Percentiles rank a stretch among this genome's conserved stretches.
Conservation (phyloP, 2,113 vertebrate genomes). For the Colius striatus region DNA sequence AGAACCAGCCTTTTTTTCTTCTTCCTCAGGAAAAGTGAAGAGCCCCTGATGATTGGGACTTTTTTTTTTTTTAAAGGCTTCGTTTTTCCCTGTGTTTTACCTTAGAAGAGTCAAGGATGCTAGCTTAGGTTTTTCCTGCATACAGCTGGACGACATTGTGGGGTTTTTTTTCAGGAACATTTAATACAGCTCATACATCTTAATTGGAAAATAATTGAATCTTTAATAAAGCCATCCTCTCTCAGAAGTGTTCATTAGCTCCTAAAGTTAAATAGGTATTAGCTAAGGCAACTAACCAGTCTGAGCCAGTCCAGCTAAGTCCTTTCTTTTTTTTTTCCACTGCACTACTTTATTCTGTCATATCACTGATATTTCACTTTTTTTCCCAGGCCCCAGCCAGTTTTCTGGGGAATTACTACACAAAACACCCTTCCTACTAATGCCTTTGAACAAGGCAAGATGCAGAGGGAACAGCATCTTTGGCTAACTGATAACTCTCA, state of each 20-base stretch:
- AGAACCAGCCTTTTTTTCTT: neutral
- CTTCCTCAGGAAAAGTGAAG: neutral
- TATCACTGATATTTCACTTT: neutral
- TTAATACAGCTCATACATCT: conserved; percentile 40
- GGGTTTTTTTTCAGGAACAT: neutral
- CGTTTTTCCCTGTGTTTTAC: conserved; percentile 15
- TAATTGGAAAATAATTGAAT: conserved; percentile 65
- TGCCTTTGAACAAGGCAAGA: neutral
- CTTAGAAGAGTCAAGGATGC: neutral
- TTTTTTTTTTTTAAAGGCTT: neutral
- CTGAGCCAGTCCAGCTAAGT: conserved; percentile 11
- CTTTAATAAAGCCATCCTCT: conserved; percentile 54
- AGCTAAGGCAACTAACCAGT: conserved; percentile 47
- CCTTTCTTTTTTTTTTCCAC: neutral
- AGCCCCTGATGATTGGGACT: neutral
- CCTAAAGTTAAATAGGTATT: conserved; percentile 52
- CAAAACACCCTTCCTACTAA: neutral
- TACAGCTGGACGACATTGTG: conserved; percentile 8
- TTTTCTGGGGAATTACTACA: neutral
- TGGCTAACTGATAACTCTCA: neutral
- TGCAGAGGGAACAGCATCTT: neutral
- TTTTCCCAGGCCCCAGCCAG: neutral
- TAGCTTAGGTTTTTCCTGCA: neutral
- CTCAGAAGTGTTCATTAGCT: conserved; percentile 56
- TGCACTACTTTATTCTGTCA: neutral